These are phyloP conservation scores for Podarcis siculus DNA, from an alignment of 2,797 vertebrate genomes.

Conservation along the genomic window DNA sequence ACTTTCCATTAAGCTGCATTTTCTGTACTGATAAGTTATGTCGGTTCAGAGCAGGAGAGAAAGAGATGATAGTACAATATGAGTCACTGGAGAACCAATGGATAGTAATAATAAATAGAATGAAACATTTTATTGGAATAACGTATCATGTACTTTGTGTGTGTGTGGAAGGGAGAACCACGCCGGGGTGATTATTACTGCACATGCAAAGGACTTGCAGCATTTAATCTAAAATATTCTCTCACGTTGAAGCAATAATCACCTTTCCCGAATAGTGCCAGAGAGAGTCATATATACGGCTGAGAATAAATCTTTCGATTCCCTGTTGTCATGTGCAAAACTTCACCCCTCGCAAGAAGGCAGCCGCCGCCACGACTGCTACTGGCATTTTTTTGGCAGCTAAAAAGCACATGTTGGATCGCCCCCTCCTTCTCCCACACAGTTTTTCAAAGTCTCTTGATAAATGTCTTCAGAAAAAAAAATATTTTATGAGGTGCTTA, in stretches of 20 bases:
- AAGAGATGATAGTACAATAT: conserved; percentile 40
- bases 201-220: conserved; percentile 78
- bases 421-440: conserved; percentile 52
- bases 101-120: conserved; percentile 22
- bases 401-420: conserved; percentile 87
- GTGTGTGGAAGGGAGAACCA: conserved; percentile 64
- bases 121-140: conserved; percentile 31
- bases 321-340: conserved; percentile 78
- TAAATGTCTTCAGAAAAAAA: conserved; percentile 84
- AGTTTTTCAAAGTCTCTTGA: conserved; percentile 79
- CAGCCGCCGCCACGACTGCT: conserved; percentile 52
- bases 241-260: conserved; percentile 84
- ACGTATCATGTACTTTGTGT: not conserved
- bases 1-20: conserved; percentile 23
- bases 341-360: conserved; percentile 72
- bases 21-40: conserved; percentile 12
- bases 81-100: conserved; percentile 53
- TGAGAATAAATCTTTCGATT: conserved; percentile 87
- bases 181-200: conserved; percentile 82
- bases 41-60: accelerated
- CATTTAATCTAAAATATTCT: conserved; percentile 81
- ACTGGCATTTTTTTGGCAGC: conserved; percentile 75
- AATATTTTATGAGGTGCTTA: conserved; percentile 78
- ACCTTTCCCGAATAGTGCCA: conserved; percentile 79
- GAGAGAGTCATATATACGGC: conserved; percentile 73